Conservation (phyloP, 2,888 invertebrate genomes). For the Bibio marci region DNA sequence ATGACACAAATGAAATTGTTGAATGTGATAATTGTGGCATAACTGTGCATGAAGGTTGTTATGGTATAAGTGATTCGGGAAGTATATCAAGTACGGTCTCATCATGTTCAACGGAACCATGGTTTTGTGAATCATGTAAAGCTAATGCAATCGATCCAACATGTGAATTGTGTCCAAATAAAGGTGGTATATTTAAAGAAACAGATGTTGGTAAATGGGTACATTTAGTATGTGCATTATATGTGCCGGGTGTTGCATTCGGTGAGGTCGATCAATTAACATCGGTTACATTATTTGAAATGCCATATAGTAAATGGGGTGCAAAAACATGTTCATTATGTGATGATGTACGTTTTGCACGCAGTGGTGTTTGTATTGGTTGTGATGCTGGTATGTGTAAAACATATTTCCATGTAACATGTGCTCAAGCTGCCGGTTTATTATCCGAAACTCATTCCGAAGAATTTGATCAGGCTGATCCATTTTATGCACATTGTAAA, state of each 20-base stretch:
- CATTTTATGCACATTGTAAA: constrained; percentile 93
- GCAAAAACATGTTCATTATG: constrained; percentile 83
- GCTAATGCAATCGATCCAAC: constrained; percentile 74
- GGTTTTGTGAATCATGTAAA: constrained; percentile 98
- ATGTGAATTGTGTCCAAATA: constrained; percentile 92
- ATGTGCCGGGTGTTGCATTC: constrained; percentile 93
- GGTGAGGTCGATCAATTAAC: constrained; percentile 85
- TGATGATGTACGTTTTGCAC: constrained; percentile 66
- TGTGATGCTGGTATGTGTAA: constrained; percentile 99
- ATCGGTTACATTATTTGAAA: constrained; percentile 87
- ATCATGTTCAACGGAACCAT: constrained; percentile 90
- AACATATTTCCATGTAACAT: constrained; percentile 94
- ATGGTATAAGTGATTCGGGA: constrained; percentile 82
- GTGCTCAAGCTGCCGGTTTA: constrained; percentile 86
- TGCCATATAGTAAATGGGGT: constrained; percentile 96
- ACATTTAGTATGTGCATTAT: constrained; percentile 92
- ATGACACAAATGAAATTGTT: constrained; percentile 88
- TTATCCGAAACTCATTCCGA: constrained; percentile 84
- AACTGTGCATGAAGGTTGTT: constrained; percentile 93
- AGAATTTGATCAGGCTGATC: constrained; percentile 84
- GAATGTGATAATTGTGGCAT: constrained; percentile 95
- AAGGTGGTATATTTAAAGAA: constrained; percentile 84
- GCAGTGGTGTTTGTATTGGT: constrained; percentile 89
- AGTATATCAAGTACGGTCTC: constrained; percentile 88
- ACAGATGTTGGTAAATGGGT: constrained; percentile 98